Conservation (phyloP, 92 coral and sea anemone species). For the Scolanthus callimorphus region DNA sequence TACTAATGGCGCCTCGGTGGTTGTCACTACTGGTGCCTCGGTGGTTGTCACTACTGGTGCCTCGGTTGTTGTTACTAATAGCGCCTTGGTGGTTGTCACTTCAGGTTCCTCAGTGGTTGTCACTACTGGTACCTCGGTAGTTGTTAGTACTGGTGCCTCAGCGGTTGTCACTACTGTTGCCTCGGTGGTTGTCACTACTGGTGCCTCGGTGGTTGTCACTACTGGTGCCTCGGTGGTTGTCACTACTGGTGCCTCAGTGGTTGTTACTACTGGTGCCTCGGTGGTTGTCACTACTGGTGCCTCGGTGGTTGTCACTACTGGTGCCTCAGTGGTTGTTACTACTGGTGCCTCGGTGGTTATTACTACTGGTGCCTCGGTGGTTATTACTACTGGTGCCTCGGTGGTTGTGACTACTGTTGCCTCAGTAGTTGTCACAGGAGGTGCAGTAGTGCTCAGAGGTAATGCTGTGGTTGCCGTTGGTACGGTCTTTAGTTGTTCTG, state of each 20-base stretch:
- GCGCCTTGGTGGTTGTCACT: neutral
- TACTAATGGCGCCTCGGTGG: neutral
- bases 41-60: neutral
- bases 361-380: neutral
- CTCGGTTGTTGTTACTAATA: neutral
- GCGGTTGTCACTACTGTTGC: neutral
- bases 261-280: too few relatives aligned
- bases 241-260: too few relatives aligned
- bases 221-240: too few relatives aligned
- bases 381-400: neutral
- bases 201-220: too few relatives aligned
- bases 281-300: too few relatives aligned
- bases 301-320: neutral
- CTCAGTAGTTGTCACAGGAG: neutral
- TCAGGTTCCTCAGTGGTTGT: neutral
- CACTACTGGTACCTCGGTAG: neutral
- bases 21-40: neutral
- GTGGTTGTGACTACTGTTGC: neutral
- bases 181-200: too few relatives aligned
- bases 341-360: neutral
- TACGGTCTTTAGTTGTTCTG: too few relatives aligned
- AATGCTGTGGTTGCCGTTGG: neutral
- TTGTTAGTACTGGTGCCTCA: neutral
- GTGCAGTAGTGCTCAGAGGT: neutral
- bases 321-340: neutral